Evolutionary conservation across 2,797 vertebrate genomes (phyloP), one percentile per base, ranked within the genome.

Genomic region (Craterocephalus amniculus): DNA sequence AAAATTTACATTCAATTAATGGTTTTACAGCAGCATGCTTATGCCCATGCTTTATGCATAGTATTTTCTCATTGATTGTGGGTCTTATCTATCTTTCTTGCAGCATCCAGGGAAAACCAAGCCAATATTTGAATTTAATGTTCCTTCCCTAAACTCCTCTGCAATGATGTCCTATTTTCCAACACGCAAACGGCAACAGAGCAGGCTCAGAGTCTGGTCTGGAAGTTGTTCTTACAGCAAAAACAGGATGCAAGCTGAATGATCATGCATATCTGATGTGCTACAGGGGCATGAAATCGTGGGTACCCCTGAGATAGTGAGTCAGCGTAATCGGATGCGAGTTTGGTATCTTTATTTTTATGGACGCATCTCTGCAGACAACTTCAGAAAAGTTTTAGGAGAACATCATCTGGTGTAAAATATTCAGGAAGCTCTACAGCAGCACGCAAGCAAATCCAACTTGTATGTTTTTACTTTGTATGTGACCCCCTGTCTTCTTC

Each of bases 361-460:
- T 32, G 56, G 58, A 56, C 38, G 29, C 38, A 10, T 68, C 27
- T 48, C 58, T 14, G 45, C 55, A 22, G 32, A 27, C 36, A 8
- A 65, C 66, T 38, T 60, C 35, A 29, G 49, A 35, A 40, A 24
- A 79, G 59, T 62, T 74, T 56, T 55, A 36, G 26, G 51, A 60
- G 20, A 16, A 52, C 64, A 71, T 52, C 38, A 81, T 76, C 58
- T 54, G 31, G 75, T 68, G 36, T 83, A 52, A 91, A 86, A 88
- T 83, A 86, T 85, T 86, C 36, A 83, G 36, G 70, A 51, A 73
- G 65, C 58, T 63, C 16, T 27, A 57, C 52, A 59, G 56, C 12
- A 57, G 64, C 73, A 66, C 2, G 31, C 32, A 48, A 48, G 20
- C 43, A 20, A 48, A 20, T 35, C 14, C 48, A 27, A 12, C 43